These are phyloP conservation scores for Paraescarpia echinospica DNA, from an alignment of 1,140 invertebrate genomes.

Conservation along the genomic window DNA sequence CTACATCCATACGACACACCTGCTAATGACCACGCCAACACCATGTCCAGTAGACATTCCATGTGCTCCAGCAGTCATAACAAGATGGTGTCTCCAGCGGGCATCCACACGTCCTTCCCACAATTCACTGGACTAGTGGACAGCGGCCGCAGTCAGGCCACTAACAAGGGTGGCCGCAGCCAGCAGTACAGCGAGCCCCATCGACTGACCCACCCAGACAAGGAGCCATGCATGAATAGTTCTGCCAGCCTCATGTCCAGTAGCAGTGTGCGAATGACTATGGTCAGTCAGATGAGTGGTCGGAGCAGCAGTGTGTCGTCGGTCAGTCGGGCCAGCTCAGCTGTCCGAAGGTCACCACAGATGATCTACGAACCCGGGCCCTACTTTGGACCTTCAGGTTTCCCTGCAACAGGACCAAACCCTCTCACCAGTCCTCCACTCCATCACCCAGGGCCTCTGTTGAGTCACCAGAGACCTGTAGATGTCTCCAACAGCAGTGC, in stretches of 20 bases:
- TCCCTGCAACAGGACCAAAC: neutral
- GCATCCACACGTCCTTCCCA: neutral
- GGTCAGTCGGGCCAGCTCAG: neutral
- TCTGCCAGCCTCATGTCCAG: neutral
- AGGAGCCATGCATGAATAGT: neutral
- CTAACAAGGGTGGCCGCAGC: neutral
- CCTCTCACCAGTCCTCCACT: constrained; percentile 8
- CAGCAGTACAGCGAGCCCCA: neutral
- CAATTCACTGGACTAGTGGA: neutral
- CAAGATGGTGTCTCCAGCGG: neutral
- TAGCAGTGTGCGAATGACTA: neutral
- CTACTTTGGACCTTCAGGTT: neutral
- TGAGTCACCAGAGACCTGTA: constrained; percentile 6
- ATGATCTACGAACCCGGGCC: neutral
- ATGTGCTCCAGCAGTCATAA: neutral
- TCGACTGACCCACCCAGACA: neutral
- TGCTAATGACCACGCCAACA: neutral
- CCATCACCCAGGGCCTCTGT: neutral
- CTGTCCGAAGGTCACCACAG: constrained; percentile 1
- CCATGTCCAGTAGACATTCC: neutral
- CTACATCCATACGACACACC: neutral
- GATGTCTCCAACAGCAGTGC: neutral
- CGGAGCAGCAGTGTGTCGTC: neutral
- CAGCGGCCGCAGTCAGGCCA: neutral
- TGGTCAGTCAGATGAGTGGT: neutral